Conservation (phyloP, 2,888 invertebrate species). For the Frankliniella fusca region DNA sequence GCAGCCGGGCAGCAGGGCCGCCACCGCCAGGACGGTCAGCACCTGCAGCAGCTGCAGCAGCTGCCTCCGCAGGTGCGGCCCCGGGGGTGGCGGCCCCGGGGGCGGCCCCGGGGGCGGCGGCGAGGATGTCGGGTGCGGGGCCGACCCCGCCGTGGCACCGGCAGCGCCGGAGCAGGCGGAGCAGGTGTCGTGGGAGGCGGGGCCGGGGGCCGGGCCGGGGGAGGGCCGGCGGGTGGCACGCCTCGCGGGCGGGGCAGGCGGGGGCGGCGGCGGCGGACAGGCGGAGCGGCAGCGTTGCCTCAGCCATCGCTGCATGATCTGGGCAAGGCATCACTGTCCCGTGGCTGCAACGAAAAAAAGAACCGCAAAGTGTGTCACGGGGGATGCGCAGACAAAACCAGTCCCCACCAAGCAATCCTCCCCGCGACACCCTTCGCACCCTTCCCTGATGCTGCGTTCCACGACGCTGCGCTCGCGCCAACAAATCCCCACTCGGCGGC, state of each 20-base stretch:
- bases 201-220: neutral
- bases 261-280: neutral
- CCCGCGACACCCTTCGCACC: no score
- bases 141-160: neutral
- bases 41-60: slow-evolving; percentile 21
- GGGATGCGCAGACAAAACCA: neutral
- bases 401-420: neutral
- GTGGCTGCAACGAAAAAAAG: neutral
- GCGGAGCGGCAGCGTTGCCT: neutral
- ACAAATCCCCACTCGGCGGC: neutral
- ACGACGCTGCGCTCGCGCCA: neutral
- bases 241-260: neutral
- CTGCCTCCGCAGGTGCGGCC: neutral
- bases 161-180: neutral
- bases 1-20: slow-evolving; percentile 18
- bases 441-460: no score
- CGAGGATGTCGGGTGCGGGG: neutral
- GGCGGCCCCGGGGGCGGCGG: neutral
- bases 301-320: slow-evolving; percentile 13
- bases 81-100: neutral
- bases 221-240: neutral
- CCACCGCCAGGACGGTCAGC: slow-evolving; percentile 11
- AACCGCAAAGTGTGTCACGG: neutral
- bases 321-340: slow-evolving; percentile 23
- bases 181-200: neutral